Evolutionary conservation across 2,797 vertebrate species (phyloP).

Genomic region (Staurois parvus): DNA sequence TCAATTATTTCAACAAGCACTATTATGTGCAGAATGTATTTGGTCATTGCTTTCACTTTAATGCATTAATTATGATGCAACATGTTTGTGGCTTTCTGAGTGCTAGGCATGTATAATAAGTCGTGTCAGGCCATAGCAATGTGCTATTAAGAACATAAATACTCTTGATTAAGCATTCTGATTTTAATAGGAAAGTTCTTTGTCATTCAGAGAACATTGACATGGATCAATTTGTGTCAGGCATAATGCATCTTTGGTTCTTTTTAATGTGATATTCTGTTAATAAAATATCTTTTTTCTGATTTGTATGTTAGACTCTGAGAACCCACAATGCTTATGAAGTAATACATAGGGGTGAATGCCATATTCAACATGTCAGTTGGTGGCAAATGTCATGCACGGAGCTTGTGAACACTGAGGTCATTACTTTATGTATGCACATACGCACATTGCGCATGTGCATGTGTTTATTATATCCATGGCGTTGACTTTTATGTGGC

Average conservation of each 20-base stretch:
- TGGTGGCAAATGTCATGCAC: no score
- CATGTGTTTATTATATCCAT: no score
- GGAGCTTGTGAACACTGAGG: no score
- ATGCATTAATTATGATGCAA: constrained; percentile 2
- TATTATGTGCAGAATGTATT: neutral
- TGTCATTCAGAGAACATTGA: neutral
- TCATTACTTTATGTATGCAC: no score
- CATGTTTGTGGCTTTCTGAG: neutral
- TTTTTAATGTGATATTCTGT: neutral
- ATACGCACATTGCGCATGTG: no score
- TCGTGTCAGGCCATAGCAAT: neutral
- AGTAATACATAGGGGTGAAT: no score
- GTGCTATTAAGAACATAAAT: neutral
- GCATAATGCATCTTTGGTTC: neutral
- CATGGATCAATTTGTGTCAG: neutral
- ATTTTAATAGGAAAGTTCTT: neutral
- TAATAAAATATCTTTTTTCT: neutral
- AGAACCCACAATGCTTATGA: neutral
- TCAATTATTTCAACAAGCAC: neutral
- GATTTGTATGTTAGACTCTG: neutral
- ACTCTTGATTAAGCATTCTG: neutral
- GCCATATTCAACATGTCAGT: no score
- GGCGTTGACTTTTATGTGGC: no score
- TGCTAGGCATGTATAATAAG: neutral
- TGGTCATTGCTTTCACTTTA: neutral